These are phyloP conservation scores for Sebastes taczanowskii DNA, from an alignment of 2,797 vertebrate species.

Conservation along the genomic window DNA sequence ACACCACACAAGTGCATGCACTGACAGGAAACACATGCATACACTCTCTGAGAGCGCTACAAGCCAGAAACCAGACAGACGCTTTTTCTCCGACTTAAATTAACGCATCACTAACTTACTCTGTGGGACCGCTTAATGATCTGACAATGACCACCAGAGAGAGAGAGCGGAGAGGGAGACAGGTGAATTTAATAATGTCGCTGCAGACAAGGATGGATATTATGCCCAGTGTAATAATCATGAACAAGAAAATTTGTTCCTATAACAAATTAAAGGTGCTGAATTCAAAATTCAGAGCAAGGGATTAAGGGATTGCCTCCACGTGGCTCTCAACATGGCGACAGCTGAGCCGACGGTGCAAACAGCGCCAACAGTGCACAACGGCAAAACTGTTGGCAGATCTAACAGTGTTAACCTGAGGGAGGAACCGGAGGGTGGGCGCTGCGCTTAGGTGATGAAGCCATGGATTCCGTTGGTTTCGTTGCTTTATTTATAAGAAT, in stretches of 20 bases:
- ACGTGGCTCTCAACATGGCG: background rate
- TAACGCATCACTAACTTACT: constrained; percentile 21
- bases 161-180: background rate
- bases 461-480: background rate
- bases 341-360: too few relatives aligned
- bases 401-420: too few relatives aligned
- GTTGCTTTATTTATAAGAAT: background rate
- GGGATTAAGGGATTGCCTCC: background rate
- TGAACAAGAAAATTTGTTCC: background rate
- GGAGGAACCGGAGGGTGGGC: too few relatives aligned
- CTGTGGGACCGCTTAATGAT: constrained; percentile 23
- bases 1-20: background rate
- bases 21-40: background rate
- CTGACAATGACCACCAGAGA: constrained; percentile 7
- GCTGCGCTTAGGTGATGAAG: too few relatives aligned
- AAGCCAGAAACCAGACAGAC: constrained; percentile 3
- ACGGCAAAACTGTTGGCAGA: too few relatives aligned
- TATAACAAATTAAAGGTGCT: background rate
- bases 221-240: constrained; percentile 14
- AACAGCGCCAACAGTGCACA: too few relatives aligned
- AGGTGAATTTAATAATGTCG: constrained; percentile 11
- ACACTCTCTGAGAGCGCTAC: background rate
- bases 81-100: constrained; percentile 23
- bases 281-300: background rate
- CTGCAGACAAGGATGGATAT: background rate